Base-by-base conservation (phyloP, 2,888 invertebrate genomes). In the Cerastoderma edule region DNA sequence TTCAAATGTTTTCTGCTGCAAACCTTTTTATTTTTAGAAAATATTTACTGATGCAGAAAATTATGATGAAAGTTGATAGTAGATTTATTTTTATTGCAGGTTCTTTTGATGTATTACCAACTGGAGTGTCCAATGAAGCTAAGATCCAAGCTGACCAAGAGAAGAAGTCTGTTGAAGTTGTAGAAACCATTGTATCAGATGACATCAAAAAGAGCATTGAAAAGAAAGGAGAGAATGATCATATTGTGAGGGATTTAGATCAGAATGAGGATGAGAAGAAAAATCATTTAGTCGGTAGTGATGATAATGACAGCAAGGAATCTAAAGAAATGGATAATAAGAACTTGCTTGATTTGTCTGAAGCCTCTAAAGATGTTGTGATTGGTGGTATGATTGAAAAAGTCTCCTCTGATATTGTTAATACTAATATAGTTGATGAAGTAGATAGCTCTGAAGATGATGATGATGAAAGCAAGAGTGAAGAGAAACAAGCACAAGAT, bases 381-480 rank as follows among this genome's bases (percentile, higher is more conserved):
- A 60, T 65, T 60, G 67, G 60, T n/a, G 60, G 60, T 69, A 56
- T 35, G 8, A 53, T 32, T 8, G 66, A 60, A 24, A 60, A 60
- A 27, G 39, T 28, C 39, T 10, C 10, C 2, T 3, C 33, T 39
- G 22, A 68, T 10, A 39, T 33, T 19, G 35, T 33, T 4, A 46
- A 67, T n/a, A 39, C 66, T 16, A 32, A 60, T 8, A 67, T 19
- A 57, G 24, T 54, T 24, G 39, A 69, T 19, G 46, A 22, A 30
- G 63, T 67, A 22, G 60, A 75, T 13, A 60, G 70, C 33, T 53
- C 39, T 0, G 24, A 60, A 57, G 63, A 63, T 24, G 35, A 22
- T 68, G 44, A 63, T 50, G 60, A 65, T 56, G 53, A 68, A 19
- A n/a, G 16, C 33, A 19, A 32, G 16, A 32, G 22, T 46, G 50